Evolutionary conservation across 2,113 vertebrate genomes (phyloP).

Genomic region (Smithornis capensis): DNA sequence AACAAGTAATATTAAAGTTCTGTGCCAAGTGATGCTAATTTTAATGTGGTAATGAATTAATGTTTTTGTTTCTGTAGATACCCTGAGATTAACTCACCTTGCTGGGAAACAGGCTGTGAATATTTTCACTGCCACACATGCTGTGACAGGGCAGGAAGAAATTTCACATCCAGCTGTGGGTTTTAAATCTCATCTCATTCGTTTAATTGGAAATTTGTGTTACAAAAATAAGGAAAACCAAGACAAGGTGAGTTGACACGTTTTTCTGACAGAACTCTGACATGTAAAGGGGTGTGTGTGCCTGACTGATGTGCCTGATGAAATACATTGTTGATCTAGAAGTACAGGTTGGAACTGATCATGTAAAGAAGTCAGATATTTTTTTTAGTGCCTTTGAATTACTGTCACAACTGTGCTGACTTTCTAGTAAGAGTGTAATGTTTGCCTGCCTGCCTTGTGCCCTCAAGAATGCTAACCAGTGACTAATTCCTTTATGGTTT

Average conservation of each 20-base stretch:
- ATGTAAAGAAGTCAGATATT: neutral
- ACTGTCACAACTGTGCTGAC: neutral
- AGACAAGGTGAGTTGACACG: slow-evolving; percentile 76
- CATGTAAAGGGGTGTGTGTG: neutral
- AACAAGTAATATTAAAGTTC: neutral
- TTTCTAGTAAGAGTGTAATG: neutral
- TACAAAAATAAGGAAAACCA: slow-evolving; percentile 84
- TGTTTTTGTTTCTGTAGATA: slow-evolving; percentile 73
- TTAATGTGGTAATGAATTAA: neutral
- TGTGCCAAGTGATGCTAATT: neutral
- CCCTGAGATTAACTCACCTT: slow-evolving; percentile 82
- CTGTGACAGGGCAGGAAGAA: slow-evolving; percentile 69
- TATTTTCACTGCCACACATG: slow-evolving; percentile 80
- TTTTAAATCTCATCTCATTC: slow-evolving; percentile 92
- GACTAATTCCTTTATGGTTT: neutral
- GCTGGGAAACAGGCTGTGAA: slow-evolving; percentile 82
- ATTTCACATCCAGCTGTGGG: slow-evolving; percentile 78
- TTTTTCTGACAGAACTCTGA: neutral
- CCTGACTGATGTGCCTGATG: neutral
- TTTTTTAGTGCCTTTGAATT: neutral
- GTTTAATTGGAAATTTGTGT: slow-evolving; percentile 84
- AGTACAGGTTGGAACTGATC: neutral
- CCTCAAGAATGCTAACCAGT: neutral
- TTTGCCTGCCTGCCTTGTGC: neutral
- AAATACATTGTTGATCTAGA: neutral